Base-by-base conservation (phyloP, 2,113 vertebrate species). In the Orcinus orca region DNA sequence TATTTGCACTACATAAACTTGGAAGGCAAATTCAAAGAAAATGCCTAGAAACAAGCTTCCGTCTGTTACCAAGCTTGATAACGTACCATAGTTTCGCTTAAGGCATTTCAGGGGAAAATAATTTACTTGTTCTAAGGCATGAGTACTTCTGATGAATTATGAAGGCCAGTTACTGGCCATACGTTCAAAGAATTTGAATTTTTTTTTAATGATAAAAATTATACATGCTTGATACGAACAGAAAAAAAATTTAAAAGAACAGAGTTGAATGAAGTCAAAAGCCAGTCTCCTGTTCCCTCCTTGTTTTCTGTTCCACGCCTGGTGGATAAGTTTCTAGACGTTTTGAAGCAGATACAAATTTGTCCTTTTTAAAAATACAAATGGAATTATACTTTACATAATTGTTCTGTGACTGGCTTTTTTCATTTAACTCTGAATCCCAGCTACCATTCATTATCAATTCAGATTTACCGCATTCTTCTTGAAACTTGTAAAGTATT, bases 141-240 rank as follows among this genome's bases (percentile, higher is more conserved):
- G 53, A 89, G 81, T 88, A 67, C 85, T 97, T 97, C 85, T 90
- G 97, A 97, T 94, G 87, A 10, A 97, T 98, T 98, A 98, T 83
- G 95, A 98, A 98, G 98, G 97, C 97, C 91, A 97, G 96, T 98
- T 98, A 97, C 96, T 96, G 98, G 95, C 93, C 93, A 92, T 18
- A 12, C 41, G 83, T 76, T 96, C 97, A 65, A 86, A 91, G 63
- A 95, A 91, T 76, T 95, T 95, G 81, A 74, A 82, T 97, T 79
- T 89, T 50, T 90, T 92, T 92, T 90, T 62, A 70, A 96, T 85
- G 88, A 68, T 92, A 84, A 92, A 93, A 96, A 88, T 96, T 94
- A 94, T 93, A 93, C 74, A 90, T 94, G 84, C 58, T 97, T 96
- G 85, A 94, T 90, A 84, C 38, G 58, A 94, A 95, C 91, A 96